Base-by-base conservation (phyloP, 2,888 invertebrate genomes). In the Clunio marinus region DNA sequence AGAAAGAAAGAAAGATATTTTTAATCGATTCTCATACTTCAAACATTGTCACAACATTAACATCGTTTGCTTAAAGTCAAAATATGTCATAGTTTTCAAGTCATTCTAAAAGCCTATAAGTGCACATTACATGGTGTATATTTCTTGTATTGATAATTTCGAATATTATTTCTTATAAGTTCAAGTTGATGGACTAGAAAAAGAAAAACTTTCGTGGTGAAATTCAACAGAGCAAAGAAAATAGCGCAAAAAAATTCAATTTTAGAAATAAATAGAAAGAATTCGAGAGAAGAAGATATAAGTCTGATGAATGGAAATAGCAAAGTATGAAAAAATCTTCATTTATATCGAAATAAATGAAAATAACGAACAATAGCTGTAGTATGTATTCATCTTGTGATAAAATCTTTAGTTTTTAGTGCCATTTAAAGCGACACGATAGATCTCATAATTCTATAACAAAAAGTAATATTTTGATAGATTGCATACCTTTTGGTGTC, bases 151-250 rank as follows among this genome's bases (percentile, higher is more conserved):
- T n/a, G n/a, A n/a, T n/a, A n/a, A n/a, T n/a, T n/a, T n/a, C n/a
- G n/a, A n/a, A n/a, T n/a, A n/a, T n/a, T n/a, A n/a, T n/a, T n/a
- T n/a, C n/a, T n/a, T n/a, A n/a, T n/a, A n/a, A n/a, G n/a, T n/a
- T n/a, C n/a, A n/a, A n/a, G n/a, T n/a, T n/a, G n/a, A n/a, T n/a
- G n/a, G n/a, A n/a, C n/a, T n/a, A n/a, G n/a, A n/a, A n/a, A n/a
- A n/a, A 32, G 8, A 32, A 41, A 41, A 41, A 41, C 15, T 10
- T 15, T 41, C 41, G 41, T 20, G 22, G 22, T 13, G 17, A 22
- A 51, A 51, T 22, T 22, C 22, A 51, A 51, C 51, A 51, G 51
- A 51, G 51, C 51, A 51, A 51, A 51, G 17, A 5, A 51, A 13
- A 20, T 22, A 8, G 17, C 7, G 51, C 51, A 3, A 22, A 51